Conservation (phyloP, 2,113 vertebrate species). For the Fulmarus glacialis region DNA sequence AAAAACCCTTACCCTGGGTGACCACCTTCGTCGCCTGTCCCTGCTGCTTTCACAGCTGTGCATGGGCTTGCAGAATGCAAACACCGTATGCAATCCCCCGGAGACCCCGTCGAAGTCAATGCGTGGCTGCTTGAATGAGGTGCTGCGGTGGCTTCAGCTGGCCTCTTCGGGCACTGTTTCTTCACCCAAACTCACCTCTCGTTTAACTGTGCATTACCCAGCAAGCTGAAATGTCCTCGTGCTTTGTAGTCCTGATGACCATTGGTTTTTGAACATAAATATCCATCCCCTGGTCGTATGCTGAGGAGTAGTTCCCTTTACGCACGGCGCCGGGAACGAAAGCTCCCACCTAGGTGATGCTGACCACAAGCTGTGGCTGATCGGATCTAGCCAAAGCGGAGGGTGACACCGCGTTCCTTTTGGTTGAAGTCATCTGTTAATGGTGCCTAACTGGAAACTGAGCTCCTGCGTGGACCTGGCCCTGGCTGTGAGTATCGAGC, state of each 20-base stretch:
- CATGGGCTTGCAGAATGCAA: not conserved
- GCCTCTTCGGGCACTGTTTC: not conserved
- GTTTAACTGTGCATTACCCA: not conserved
- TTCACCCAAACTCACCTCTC: not conserved
- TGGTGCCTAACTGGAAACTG: not conserved
- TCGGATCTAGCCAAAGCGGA: not conserved
- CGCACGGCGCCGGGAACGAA: rapidly evolving
- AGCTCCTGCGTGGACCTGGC: not conserved
- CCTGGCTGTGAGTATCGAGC: not conserved
- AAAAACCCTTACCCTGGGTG: not conserved
- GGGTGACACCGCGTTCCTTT: not conserved
- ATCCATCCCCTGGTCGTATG: not conserved
- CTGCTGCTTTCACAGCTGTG: not conserved
- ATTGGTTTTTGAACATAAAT: not conserved
- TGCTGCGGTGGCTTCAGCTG: not conserved
- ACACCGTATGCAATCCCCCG: not conserved
- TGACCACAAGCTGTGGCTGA: not conserved
- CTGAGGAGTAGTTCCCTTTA: not conserved
- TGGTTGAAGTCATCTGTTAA: not conserved
- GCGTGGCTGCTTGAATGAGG: not conserved
- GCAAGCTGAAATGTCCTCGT: not conserved
- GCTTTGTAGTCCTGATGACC: not conserved
- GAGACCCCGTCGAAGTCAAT: not conserved
- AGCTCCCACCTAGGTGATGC: not conserved
- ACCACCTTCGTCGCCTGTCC: not conserved